phyloP scores from a whole-genome alignment of 2,113 vertebrate species.

The Origma solitaria region DNA sequence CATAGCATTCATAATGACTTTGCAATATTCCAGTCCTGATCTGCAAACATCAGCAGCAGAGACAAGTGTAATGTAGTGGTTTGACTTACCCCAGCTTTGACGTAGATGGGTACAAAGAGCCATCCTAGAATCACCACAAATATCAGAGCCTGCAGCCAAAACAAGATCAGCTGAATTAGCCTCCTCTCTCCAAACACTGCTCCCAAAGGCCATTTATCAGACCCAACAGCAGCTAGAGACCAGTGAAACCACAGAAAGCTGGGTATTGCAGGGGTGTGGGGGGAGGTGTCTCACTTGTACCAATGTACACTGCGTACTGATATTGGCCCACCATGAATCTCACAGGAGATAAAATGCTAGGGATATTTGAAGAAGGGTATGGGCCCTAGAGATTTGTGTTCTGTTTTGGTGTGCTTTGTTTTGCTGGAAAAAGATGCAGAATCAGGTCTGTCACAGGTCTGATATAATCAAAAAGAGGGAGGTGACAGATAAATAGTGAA shows the following conservation, averaged over 20 bases:
- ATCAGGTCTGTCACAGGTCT: background rate
- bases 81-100: conserved; percentile 90
- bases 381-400: background rate
- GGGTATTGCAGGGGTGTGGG: fast-evolving
- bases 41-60: background rate
- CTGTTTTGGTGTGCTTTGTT: background rate
- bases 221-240: background rate
- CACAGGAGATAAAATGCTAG: background rate
- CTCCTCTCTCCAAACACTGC: background rate
- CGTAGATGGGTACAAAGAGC: conserved; percentile 95
- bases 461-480: background rate
- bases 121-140: conserved; percentile 87
- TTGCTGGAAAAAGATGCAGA: background rate
- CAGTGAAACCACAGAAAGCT: background rate
- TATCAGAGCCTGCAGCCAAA: conserved; percentile 83
- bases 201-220: background rate
- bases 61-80: background rate
- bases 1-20: background rate
- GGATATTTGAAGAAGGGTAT: background rate
- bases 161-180: conserved; percentile 2
- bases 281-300: background rate
- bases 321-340: background rate
- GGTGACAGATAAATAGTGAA: background rate
- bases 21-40: background rate
- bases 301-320: background rate